A percentile compares a stretch with the other conserved stretches of the same genome.
Conservation (phyloP, 2,888 invertebrate species). For the Aporophyla lueneburgensis region DNA sequence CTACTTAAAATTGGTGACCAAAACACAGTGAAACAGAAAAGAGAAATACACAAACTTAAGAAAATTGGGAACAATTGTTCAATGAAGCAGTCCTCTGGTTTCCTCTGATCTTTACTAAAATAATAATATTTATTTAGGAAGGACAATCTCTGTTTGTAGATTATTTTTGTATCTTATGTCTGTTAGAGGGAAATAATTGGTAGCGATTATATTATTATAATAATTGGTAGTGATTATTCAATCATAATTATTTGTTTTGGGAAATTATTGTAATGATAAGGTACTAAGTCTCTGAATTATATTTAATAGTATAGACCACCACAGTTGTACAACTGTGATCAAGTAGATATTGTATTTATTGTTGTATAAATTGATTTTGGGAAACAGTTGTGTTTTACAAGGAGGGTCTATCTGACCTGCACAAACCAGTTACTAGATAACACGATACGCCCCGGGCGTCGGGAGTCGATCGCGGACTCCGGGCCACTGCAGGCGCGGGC, state of each 20-base stretch:
- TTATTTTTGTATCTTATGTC: slow-evolving; percentile 7
- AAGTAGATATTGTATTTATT: neutral
- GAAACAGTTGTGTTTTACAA: neutral
- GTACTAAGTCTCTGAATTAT: neutral
- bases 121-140: slow-evolving; percentile 27
- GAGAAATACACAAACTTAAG: neutral
- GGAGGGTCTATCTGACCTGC: neutral
- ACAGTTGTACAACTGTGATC: neutral
- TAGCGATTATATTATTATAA: neutral
- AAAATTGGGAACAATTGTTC: slow-evolving; percentile 3
- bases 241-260: slow-evolving; percentile 11
- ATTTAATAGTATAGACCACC: neutral
- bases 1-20: slow-evolving; percentile 1
- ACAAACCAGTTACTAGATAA: neutral
- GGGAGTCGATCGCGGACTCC: too few relatives aligned
- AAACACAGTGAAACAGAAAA: neutral
- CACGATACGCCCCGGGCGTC: too few relatives aligned
- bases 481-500: too few relatives aligned
- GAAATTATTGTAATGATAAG: neutral
- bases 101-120: slow-evolving; percentile 36
- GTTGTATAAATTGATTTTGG: neutral
- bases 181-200: slow-evolving; percentile 10
- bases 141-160: slow-evolving; percentile 12
- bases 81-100: neutral
- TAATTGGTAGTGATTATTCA: slow-evolving; percentile 1